Evolutionary conservation across 2,888 invertebrate species (phyloP), one percentile per base, ranked within the genome.

Genomic region (Venusia cambrica): DNA sequence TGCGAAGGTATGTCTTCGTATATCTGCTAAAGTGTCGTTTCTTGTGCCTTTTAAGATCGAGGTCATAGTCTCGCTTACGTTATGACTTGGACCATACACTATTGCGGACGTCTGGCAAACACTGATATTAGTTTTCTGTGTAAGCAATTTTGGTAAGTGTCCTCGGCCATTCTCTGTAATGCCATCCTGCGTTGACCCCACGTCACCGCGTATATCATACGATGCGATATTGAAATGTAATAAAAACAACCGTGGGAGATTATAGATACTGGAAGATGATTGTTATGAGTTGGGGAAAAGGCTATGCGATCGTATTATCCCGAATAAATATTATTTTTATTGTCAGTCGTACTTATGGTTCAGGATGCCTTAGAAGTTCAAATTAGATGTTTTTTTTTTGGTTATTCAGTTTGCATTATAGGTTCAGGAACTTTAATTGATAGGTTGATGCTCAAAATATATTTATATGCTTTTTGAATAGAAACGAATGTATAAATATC

Each of bases 91-190:
- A 45, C 62, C 63, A 57, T 50, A 52, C 47, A 50, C 49, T n/a
- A 63, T 62, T 57, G 61, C 63, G 72, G 64, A 63, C 71, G 77
- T 70, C 80, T 79, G 77, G 76, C 77, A 81, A 81, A 80, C 80
- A 84, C 74, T 75, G 83, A 83, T 85, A 84, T 85, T 85, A 84
- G 83, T 84, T 87, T 83, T 83, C 84, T 80, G 70, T 80, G 77
- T 75, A 80, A 85, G 84, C 84, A 84, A 81, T 85, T 84, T 81
- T 76, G 70, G 73, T 78, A 81, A 84, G 81, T 83, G 83, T 84
- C 79, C 74, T 71, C 64, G 65, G 71, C 78, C 78, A 78, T 81
- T 77, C 68, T 58, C 57, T 66, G 71, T 73, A 75, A 80, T 77
- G 68, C 70, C 50, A 47, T 54, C 54, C 54, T 55, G 49, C 56